Evolutionary conservation across 2,113 vertebrate species (phyloP), one percentile per base, ranked within the genome.

Genomic region (Hassar affinis): DNA sequence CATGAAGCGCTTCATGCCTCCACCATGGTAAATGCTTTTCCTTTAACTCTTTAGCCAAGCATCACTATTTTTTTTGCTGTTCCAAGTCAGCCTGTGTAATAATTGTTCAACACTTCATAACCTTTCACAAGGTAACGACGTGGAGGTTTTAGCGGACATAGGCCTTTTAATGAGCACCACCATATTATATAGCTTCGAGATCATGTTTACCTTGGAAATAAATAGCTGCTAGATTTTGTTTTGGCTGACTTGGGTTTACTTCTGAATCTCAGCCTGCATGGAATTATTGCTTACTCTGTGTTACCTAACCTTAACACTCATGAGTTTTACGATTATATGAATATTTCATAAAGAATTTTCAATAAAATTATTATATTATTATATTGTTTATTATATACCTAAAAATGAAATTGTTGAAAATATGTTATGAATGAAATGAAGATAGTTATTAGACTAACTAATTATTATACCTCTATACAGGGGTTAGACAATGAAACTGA

Each of bases 61-160:
- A 84, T 79, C 42, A 81, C 74, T 82, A 7, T n/a, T 30, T 61
- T 62, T 78, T 84, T 86, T 78, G 27, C 30, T 51, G 38, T 35
- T 84, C 7, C 54, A 33, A 68, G 81, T 64, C 61, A 22, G 61
- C 15, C 42, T 56, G 82, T 66, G 20, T 64, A 62, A 66, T 77
- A 64, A 62, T 78, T 78, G 56, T 81, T 84, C 64, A 54, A 83
- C 71, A 80, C 77, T 83, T 84, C 69, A 76, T 66, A 80, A 27
- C 25, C 52, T 84, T 82, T 78, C 74, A 81, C 27, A 59, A 68
- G 27, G 42, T 69, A 85, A 66, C 6, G 22, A 64, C 20, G 17
- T 84, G 64, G 35, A 62, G 1, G 17, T 33, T 79, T 64, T 12
- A 11, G 38, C 61, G 64, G 49, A 84, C 10, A 12, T 83, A 76